A percentile compares a stretch with the other conserved stretches of the same genome.
Evolutionary conservation across 2,888 invertebrate species (phyloP).

Genomic region (Dugesia japonica): DNA sequence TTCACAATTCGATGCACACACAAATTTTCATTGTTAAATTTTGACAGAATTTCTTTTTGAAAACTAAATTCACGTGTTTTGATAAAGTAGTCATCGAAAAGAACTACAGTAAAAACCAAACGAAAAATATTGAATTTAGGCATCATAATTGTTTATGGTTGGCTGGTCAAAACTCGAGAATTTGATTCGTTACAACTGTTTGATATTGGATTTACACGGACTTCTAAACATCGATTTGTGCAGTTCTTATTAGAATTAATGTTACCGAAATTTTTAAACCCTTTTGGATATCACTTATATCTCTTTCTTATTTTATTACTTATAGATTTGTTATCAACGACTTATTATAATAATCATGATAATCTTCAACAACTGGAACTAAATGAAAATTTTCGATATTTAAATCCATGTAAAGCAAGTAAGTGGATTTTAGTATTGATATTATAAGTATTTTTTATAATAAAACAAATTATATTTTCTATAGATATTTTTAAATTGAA

Average conservation of each 20-base stretch:
- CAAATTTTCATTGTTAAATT: no score
- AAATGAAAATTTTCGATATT: background rate
- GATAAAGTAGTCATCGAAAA: no score
- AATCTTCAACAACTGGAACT: background rate
- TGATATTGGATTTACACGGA: slow-evolving; percentile 1
- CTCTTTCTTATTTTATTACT: background rate
- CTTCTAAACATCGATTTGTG: slow-evolving; percentile 12
- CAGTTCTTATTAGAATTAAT: background rate
- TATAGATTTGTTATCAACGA: background rate
- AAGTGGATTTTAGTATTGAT: no score
- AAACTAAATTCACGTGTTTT: no score
- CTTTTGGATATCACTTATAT: background rate
- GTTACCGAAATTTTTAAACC: background rate
- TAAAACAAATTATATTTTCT: no score
- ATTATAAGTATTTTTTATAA: no score
- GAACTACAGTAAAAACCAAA: background rate
- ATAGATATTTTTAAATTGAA: no score
- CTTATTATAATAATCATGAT: background rate
- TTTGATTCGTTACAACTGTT: slow-evolving; percentile 3
- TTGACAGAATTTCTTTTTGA: no score
- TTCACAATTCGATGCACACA: no score
- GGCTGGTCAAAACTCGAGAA: background rate
- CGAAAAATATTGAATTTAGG: background rate
- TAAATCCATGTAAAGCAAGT: slow-evolving; percentile 15
- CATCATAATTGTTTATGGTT: slow-evolving; percentile 15